Evolutionary conservation across 1,140 invertebrate species (phyloP), one percentile per base, ranked within the genome.

Genomic region (Drosophila athabasca): DNA sequence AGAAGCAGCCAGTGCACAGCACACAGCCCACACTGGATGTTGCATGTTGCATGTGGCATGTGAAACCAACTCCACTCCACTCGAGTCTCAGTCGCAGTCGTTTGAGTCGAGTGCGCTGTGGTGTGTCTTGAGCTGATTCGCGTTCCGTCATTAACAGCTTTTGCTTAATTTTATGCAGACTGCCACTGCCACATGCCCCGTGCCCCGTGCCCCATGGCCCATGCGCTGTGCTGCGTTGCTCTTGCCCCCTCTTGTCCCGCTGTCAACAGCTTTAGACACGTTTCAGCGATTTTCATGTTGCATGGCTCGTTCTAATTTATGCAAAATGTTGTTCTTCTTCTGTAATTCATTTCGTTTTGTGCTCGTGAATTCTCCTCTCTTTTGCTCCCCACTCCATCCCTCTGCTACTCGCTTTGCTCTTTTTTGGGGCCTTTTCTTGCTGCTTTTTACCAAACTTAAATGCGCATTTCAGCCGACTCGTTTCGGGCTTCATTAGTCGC

Each of bases 201-300:
- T 43, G 43, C 48, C 39, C 22, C 17, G 4, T 17, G 46, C 19
- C 39, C 48, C 50, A 41, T 35, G 46, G 15, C 48, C 48, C 50
- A 43, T 17, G 48, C 41, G 0, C 11, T 8, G 35, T 1, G 17
- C 1, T 19, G 17, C 17, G 17, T 19, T 19, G 17, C 17, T 19
- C 17, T 19, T 26, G 3, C 3, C 57, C 50, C 51, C 48, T 7
- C 60, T 62, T 52, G 54, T 39, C 58, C 44, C 61, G 72, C 62
- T 81, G 79, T 88, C 83, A 69, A 70, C 83, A 65, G 49, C 75
- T 68, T 51, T 54, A 54, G 77, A 87, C 82, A 87, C 82, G 82
- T 87, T 87, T 79, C 83, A 76, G 70, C 70, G 82, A 81, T 87
- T 85, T 78, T 64, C 78, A 69, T 82, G 83, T 88, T 83, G 83